Conservation (phyloP, 2,113 vertebrate genomes). For the Brienomyrus longianalis region DNA sequence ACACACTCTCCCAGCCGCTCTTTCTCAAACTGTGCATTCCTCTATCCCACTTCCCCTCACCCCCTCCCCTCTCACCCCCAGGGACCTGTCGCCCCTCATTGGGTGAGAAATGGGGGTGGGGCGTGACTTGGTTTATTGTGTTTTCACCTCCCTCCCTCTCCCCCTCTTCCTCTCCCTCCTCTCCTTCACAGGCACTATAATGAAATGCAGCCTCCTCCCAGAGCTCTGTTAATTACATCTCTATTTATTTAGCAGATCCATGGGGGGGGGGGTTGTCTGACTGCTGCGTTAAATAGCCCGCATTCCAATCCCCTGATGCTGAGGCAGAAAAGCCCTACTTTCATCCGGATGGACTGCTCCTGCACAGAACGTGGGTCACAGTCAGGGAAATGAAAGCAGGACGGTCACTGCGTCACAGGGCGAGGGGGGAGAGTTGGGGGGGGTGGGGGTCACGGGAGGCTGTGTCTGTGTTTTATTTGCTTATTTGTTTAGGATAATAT, state of each 20-base stretch:
- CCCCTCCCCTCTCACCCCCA: background rate
- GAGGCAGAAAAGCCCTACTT: slow-evolving; percentile 58
- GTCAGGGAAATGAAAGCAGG: background rate
- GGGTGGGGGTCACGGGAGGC: background rate
- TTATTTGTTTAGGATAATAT: background rate
- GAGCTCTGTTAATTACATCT: slow-evolving; percentile 73
- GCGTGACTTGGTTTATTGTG: background rate
- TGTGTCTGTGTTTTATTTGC: background rate
- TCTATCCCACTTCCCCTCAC: background rate
- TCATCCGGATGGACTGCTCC: slow-evolving; percentile 50
- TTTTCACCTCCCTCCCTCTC: background rate
- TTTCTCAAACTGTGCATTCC: background rate
- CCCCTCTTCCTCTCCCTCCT: background rate
- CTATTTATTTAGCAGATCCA: slow-evolving; percentile 72
- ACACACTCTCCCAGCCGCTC: background rate
- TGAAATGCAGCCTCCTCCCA: slow-evolving; percentile 61
- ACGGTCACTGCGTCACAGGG: background rate
- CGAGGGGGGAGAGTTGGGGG: too few species aligned
- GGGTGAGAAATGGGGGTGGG: background rate
- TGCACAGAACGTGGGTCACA: background rate
- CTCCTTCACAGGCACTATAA: slow-evolving; percentile 40
- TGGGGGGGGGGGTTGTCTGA: slow-evolving; percentile 66
- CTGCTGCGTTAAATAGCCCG: slow-evolving; percentile 62
- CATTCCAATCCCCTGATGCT: slow-evolving; percentile 70
- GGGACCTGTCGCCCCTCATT: background rate